Evolutionary conservation across 2,888 invertebrate species (phyloP).

Genomic region (Aphodius granarius): DNA sequence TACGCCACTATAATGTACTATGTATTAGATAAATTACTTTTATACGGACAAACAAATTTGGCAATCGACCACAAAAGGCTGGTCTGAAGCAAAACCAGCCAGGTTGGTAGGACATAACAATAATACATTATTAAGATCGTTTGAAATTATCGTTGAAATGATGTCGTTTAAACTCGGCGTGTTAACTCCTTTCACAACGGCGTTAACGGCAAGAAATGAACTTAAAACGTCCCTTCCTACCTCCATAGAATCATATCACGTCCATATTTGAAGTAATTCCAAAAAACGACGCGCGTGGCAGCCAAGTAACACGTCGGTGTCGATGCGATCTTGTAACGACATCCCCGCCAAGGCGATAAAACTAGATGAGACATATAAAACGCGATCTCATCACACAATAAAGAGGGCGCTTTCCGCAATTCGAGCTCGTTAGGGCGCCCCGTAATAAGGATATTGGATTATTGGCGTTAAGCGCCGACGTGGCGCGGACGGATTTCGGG

Average conservation of each 20-base stretch:
- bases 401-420: neutral
- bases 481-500: neutral
- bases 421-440: neutral
- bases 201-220: neutral
- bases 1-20: neutral
- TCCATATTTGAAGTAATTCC: neutral
- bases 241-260: neutral
- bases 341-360: neutral
- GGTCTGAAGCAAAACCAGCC: too few relatives aligned
- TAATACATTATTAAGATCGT: neutral
- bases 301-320: neutral
- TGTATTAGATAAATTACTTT: neutral
- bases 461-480: neutral
- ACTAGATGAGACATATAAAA: neutral
- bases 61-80: too few relatives aligned
- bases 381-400: neutral
- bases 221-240: neutral
- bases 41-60: too few relatives aligned
- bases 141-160: neutral
- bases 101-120: too few relatives aligned
- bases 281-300: neutral
- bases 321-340: neutral
- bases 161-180: neutral
- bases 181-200: neutral
- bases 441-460: constrained; percentile 6